These are phyloP conservation scores for Peromyscus melanophrys DNA, from an alignment of 2,797 vertebrate species.

Conservation along the genomic window DNA sequence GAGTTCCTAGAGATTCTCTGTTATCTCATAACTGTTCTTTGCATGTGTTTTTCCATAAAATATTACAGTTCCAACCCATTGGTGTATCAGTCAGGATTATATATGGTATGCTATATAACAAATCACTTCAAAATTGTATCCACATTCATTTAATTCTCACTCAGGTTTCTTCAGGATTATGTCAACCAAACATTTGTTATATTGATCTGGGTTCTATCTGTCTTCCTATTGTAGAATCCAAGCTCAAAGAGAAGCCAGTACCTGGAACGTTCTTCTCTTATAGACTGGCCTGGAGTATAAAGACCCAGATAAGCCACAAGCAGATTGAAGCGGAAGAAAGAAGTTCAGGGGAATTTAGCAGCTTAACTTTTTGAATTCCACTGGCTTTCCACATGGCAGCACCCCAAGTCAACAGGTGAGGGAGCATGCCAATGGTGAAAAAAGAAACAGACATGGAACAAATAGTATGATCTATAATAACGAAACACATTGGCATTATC, in stretches of 20 bases:
- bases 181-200: neutral
- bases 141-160: conserved; percentile 17
- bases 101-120: neutral
- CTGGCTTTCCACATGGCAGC: neutral
- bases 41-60: neutral
- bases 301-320: neutral
- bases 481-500: neutral
- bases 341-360: neutral
- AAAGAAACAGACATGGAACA: neutral
- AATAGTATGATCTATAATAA: neutral
- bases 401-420: neutral
- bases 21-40: neutral
- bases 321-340: neutral
- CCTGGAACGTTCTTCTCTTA: neutral
- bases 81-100: neutral
- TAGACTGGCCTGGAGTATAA: neutral
- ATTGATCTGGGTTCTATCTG: neutral
- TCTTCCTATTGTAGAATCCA: neutral
- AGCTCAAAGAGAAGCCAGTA: neutral
- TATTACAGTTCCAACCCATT: neutral
- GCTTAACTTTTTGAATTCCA: neutral
- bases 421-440: neutral
- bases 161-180: neutral
- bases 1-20: neutral
- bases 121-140: neutral